A percentile compares a stretch with the other conserved stretches of the same genome.
Conservation (phyloP, 2,113 vertebrate genomes). For the Gallinago undulata region DNA sequence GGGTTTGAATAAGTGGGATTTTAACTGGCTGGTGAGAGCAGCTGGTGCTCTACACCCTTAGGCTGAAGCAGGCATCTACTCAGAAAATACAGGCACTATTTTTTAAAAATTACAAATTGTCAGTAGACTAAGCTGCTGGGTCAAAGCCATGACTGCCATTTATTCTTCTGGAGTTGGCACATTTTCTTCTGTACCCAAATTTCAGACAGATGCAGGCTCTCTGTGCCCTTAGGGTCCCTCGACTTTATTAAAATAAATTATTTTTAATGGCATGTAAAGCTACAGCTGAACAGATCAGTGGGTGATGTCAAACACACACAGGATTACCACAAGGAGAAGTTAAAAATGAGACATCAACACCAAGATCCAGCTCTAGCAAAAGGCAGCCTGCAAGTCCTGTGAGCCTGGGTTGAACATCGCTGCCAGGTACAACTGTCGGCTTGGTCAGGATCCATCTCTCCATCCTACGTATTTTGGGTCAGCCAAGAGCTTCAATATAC, state of each 20-base stretch:
- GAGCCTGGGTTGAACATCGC: neutral
- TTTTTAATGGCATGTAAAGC: neutral
- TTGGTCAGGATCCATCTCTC: neutral
- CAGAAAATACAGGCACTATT: neutral
- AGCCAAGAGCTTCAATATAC: neutral
- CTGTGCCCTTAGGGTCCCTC: neutral
- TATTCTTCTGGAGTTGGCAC: neutral
- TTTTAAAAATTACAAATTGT: neutral
- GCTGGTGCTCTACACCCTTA: neutral
- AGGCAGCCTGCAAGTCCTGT: neutral
- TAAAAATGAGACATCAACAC: neutral
- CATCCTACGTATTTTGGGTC: neutral
- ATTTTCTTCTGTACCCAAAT: neutral
- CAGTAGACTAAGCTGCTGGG: neutral
- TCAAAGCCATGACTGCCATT: neutral
- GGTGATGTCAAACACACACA: neutral
- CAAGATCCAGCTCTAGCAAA: neutral
- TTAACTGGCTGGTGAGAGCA: neutral
- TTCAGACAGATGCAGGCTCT: neutral
- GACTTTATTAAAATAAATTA: neutral
- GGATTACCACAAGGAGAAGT: neutral
- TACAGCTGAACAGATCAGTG: neutral
- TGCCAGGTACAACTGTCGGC: rapidly evolving
- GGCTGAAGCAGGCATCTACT: neutral
- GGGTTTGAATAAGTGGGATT: neutral